Percentiles rank a stretch among this genome's conserved stretches.
These are phyloP conservation scores for Hydrotaea cyrtoneurina DNA, from an alignment of 2,888 invertebrate species.

Conservation along the genomic window DNA sequence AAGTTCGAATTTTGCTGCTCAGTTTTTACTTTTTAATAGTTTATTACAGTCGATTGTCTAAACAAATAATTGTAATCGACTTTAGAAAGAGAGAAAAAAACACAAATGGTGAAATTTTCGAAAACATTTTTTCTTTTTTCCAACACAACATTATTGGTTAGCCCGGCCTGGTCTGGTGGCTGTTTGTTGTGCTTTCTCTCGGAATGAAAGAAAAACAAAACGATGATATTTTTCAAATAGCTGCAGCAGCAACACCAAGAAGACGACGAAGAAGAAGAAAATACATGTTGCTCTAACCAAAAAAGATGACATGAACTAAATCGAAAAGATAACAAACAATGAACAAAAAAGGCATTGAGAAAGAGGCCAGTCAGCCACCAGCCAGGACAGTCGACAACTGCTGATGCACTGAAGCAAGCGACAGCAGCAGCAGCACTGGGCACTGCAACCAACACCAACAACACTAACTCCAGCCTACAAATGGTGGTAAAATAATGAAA, in stretches of 20 bases:
- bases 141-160: background rate
- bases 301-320: conserved; percentile 62
- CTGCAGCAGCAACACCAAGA: conserved; percentile 26
- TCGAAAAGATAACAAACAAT: conserved; percentile 60
- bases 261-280: conserved; percentile 29
- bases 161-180: background rate
- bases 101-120: conserved; percentile 24
- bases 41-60: background rate
- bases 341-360: conserved; percentile 62
- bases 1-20: background rate
- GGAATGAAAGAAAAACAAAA: conserved; percentile 25
- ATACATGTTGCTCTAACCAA: conserved; percentile 52
- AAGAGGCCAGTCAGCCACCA: conserved; percentile 55
- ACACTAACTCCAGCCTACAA: background rate
- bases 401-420: background rate
- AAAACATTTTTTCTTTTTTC: conserved; percentile 41
- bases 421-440: background rate
- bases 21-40: conserved; percentile 1
- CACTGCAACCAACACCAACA: conserved; percentile 2
- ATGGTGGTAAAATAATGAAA: conserved; percentile 14
- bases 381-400: background rate
- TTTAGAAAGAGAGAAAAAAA: conserved; percentile 10
- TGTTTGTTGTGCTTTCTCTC: conserved; percentile 53
- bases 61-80: conserved; percentile 2
- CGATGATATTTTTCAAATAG: conserved; percentile 32